phyloP scores from a whole-genome alignment of 1,140 invertebrate genomes.

The Drosophila ogumai region DNA sequence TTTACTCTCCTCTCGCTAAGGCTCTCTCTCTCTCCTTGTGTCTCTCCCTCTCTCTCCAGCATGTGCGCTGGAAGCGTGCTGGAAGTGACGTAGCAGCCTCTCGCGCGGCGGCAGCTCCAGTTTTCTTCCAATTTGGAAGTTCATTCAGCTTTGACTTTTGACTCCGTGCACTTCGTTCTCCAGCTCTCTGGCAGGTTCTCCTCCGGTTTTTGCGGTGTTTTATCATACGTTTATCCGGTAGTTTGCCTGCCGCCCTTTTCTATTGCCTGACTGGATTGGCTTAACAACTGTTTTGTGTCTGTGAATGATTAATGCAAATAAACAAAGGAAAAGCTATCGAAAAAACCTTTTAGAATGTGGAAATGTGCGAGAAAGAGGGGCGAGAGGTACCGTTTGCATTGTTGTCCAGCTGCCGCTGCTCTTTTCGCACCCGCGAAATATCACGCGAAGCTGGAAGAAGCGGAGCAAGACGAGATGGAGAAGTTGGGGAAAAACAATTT shows the following conservation, averaged over 20 bases:
- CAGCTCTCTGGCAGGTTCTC: constrained; percentile 1
- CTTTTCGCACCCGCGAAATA: constrained; percentile 65
- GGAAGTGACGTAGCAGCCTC: constrained; percentile 66
- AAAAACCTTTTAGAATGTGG: constrained; percentile 43
- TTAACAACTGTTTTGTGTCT: constrained; percentile 36
- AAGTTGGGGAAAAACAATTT: constrained; percentile 54
- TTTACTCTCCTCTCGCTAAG: not conserved
- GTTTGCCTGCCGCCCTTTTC: constrained; percentile 10
- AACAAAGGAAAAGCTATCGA: constrained; percentile 30
- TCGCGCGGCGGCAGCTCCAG: constrained; percentile 51
- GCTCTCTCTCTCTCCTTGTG: constrained; percentile 11
- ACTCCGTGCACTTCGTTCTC: constrained; percentile 37
- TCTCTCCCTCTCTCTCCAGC: constrained; percentile 25
- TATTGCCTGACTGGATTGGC: constrained; percentile 1
- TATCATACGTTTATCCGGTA: constrained; percentile 20
- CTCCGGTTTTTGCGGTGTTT: constrained; percentile 4
- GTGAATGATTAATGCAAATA: constrained; percentile 41
- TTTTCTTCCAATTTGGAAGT: constrained; percentile 74
- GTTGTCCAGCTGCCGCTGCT: constrained; percentile 69
- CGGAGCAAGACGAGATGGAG: constrained; percentile 12
- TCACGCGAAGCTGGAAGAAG: constrained; percentile 16
- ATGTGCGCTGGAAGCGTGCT: constrained; percentile 55
- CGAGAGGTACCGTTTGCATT: constrained; percentile 49
- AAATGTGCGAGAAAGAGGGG: constrained; percentile 31
- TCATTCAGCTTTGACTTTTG: constrained; percentile 81